phyloP scores from a whole-genome alignment of 2,113 vertebrate genomes.

The Tyrannus savana region DNA sequence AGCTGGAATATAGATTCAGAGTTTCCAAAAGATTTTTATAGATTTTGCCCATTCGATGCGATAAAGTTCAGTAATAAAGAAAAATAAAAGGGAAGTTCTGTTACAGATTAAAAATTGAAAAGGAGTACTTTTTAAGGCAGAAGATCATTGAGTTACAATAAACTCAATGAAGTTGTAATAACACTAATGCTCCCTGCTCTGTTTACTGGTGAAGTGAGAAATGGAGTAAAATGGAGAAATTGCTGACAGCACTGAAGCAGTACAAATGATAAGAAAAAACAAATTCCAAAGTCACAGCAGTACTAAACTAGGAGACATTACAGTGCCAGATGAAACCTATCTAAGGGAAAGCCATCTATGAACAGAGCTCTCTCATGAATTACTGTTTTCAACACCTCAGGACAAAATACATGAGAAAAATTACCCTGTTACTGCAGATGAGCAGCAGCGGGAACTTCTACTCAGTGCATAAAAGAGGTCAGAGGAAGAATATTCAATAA shows the following conservation, averaged over 20 bases:
- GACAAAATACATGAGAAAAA: neutral
- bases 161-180: neutral
- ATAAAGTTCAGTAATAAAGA: neutral
- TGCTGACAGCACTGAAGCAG: neutral
- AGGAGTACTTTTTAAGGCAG: neutral
- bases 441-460: neutral
- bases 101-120: neutral
- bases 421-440: accelerated
- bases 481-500: neutral
- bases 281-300: neutral
- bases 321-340: neutral
- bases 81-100: neutral
- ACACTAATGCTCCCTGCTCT: neutral
- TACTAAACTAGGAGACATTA: neutral
- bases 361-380: neutral
- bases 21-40: neutral
- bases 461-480: neutral
- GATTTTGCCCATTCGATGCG: neutral
- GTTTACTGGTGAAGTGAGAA: slow-evolving; percentile 10
- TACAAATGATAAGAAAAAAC: neutral
- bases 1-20: neutral
- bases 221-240: neutral
- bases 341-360: neutral
- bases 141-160: neutral
- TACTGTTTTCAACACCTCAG: neutral